phyloP scores from a whole-genome alignment of 2,797 vertebrate species.

The Bufotes viridis region DNA sequence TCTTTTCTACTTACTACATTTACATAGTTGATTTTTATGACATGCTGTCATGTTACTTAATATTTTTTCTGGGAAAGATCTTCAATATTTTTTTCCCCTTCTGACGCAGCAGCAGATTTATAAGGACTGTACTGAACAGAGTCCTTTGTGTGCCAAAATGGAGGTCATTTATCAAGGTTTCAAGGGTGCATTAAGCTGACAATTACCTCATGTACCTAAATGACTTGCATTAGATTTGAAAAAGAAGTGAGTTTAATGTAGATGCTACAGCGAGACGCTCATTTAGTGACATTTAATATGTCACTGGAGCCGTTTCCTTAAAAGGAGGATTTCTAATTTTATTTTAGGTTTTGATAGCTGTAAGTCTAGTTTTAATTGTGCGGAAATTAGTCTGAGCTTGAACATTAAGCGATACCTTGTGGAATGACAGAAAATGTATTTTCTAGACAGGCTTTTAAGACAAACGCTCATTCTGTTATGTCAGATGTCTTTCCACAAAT shows the following conservation, averaged over 20 bases:
- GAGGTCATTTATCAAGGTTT: slow-evolving; percentile 50
- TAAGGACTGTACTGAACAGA: slow-evolving; percentile 25
- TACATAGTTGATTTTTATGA: slow-evolving; percentile 57
- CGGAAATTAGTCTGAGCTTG: slow-evolving; percentile 18
- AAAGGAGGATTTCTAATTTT: slow-evolving; percentile 29
- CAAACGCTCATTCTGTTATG: neutral
- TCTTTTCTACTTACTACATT: slow-evolving; percentile 47
- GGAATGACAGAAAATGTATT: slow-evolving; percentile 43
- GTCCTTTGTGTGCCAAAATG: slow-evolving; percentile 39
- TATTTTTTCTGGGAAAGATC: slow-evolving; percentile 56
- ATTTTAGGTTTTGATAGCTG: slow-evolving; percentile 41
- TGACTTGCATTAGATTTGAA: slow-evolving; percentile 40
- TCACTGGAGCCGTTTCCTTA: slow-evolving; percentile 3
- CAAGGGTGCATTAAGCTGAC: slow-evolving; percentile 40
- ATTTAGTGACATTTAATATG: slow-evolving; percentile 34
- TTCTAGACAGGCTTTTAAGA: slow-evolving; percentile 34
- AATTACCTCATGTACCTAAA: slow-evolving; percentile 56
- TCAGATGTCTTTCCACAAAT: slow-evolving; percentile 35
- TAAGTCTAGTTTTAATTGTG: slow-evolving; percentile 36
- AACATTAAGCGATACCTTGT: slow-evolving; percentile 43
- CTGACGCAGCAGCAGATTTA: slow-evolving; percentile 46
- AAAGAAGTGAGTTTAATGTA: slow-evolving; percentile 44
- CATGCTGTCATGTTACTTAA: slow-evolving; percentile 53
- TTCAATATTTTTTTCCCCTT: slow-evolving; percentile 40
- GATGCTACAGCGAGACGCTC: slow-evolving; percentile 19